Conservation (phyloP, 92 coral and sea anemone genomes). For the Pocillopora meandrina region DNA sequence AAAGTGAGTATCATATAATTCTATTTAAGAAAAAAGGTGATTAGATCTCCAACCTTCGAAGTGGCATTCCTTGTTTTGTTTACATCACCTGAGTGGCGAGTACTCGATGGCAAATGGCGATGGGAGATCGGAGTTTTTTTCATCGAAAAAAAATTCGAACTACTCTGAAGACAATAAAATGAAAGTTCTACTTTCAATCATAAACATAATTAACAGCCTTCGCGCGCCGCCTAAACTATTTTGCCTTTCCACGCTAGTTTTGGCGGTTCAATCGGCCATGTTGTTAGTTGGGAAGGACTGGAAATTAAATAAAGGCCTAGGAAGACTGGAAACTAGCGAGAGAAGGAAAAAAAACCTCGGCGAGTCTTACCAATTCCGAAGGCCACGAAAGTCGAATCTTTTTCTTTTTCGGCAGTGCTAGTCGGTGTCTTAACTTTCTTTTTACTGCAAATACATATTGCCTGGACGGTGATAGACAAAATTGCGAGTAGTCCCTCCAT, state of each 20-base stretch:
- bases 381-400: too few species aligned
- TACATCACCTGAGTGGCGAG: not conserved
- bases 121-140: slow-evolving; percentile 37
- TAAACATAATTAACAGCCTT: not conserved
- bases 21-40: not conserved
- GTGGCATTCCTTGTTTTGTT: slow-evolving; percentile 16
- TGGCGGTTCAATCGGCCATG: slow-evolving; percentile 21
- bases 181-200: not conserved
- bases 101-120: slow-evolving; percentile 10
- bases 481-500: too few species aligned
- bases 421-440: too few species aligned
- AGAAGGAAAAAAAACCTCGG: not conserved
- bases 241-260: not conserved
- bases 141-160: not conserved
- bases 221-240: not conserved
- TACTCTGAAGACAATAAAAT: too few species aligned
- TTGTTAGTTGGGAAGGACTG: not conserved
- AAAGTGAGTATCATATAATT: too few species aligned
- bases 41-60: not conserved
- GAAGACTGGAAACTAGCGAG: not conserved
- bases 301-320: not conserved
- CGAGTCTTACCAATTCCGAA: too few species aligned
- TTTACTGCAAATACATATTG: too few species aligned
- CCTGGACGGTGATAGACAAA: too few species aligned
- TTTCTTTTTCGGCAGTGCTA: too few species aligned